Base-by-base conservation (phyloP, 92 coral and sea anemone species). In the Parazoanthus darwini region DNA sequence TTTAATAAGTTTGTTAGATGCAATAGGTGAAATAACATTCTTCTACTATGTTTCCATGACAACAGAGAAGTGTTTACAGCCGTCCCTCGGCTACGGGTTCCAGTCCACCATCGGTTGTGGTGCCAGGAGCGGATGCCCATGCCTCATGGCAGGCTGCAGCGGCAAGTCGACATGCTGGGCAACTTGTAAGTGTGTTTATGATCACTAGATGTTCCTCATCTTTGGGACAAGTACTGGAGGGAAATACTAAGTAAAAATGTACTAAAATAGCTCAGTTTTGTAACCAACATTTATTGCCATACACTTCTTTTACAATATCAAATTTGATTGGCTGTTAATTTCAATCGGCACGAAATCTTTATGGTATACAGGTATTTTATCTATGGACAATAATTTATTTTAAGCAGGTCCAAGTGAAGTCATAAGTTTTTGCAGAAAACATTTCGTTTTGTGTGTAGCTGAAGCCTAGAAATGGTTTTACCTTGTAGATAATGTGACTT, bases 91-190 rank as follows among this genome's bases (percentile, higher is more conserved):
- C 87, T 5, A 66, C 87, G 5, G 87, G 78, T 50, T 44, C 78
- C 87, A 84, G 87, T 48, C 79, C 87, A 7, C 87, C 87, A 11
- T 10, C 87, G 9, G 87, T 84, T 84, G 87, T 84, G 43, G 87
- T 84, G 10, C 87, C 77, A 65, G 86, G 75, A 2, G 76, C 86
- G 0, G 87, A 73, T 2, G 54, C 87, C 59, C 87, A 84, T 65
- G 87, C 87, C 42, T 71, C 78, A 8, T 84, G 87, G 87, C 79
- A 71, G 44, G 66, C 51, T 48, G 51, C 78, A 16, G 67, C 79
- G 16, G 87, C 85, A 11, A 35, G 63, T 48, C 87, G 87, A 84
- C 87, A 84, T 9, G 16, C 87, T 4, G 87, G 87, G 29, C 87
- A 84, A 14, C 87, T 84, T 44, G 87, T 84, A 43, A 84, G 87